These are phyloP conservation scores for Pachyuromys duprasi DNA, from an alignment of 2,797 vertebrate species.

Conservation along the genomic window DNA sequence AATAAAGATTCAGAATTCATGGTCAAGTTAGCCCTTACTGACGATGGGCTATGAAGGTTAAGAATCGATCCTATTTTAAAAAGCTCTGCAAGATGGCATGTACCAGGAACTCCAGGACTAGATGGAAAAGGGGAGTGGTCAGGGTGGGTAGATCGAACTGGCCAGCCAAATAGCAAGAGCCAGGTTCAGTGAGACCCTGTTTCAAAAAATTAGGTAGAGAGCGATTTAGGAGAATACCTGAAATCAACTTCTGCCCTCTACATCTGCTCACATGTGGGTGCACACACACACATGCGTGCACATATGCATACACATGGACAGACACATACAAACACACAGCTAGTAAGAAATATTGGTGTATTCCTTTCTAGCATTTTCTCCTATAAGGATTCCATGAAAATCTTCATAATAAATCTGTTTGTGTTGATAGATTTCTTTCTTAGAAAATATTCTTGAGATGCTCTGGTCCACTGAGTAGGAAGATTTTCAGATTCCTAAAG, in stretches of 20 bases:
- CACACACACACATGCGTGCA: not conserved
- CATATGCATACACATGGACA: not conserved
- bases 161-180: not conserved
- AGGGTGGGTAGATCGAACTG: not conserved
- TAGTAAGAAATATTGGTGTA: not conserved
- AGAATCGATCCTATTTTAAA: not conserved
- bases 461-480: not conserved
- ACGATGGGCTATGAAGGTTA: not conserved
- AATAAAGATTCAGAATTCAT: not conserved
- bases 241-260: not conserved
- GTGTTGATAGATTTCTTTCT: slow-evolving; percentile 12
- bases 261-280: rapidly evolving
- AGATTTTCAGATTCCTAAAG: slow-evolving; percentile 34
- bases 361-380: slow-evolving; percentile 10
- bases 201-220: not conserved
- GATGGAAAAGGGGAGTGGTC: not conserved
- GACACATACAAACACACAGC: not conserved
- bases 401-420: slow-evolving; percentile 20
- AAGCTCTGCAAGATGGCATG: not conserved
- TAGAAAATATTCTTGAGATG: slow-evolving; percentile 12
- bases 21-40: not conserved
- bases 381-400: not conserved
- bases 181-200: not conserved
- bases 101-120: too few relatives aligned
- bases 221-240: not conserved